Conservation (phyloP, 92 coral and sea anemone genomes). For the Zoanthus solanderi region DNA sequence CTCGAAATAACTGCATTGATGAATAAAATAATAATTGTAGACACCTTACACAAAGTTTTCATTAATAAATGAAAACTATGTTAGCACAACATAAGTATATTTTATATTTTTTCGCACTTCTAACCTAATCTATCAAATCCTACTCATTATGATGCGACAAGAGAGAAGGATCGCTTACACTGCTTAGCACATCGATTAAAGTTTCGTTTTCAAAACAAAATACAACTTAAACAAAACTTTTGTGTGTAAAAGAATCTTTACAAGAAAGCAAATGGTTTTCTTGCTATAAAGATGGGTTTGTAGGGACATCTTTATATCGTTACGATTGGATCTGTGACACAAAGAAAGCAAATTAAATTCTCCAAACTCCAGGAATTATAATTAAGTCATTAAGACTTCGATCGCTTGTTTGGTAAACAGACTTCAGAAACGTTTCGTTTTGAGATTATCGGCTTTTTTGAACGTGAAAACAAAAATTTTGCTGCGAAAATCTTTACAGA, state of each 20-base stretch:
- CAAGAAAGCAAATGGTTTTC: not conserved
- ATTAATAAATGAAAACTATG: slow-evolving; percentile 12
- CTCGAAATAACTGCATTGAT: not conserved
- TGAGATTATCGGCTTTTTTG: slow-evolving; percentile 21
- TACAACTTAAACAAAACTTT: not conserved
- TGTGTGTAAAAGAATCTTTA: not conserved
- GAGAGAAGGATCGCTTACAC: not conserved
- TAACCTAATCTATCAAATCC: not conserved
- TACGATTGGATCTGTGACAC: slow-evolving; percentile 42
- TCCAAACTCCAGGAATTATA: slow-evolving; percentile 44
- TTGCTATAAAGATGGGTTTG: not conserved
- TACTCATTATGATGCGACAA: not conserved
- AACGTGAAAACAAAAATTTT: not conserved
- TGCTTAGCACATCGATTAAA: not conserved
- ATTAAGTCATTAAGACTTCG: slow-evolving; percentile 50
- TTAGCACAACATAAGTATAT: not conserved
- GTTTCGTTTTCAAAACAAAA: not conserved
- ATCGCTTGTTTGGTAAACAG: slow-evolving; percentile 51
- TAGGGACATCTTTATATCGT: slow-evolving; percentile 2
- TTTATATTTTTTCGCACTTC: not conserved
- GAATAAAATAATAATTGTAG: not conserved
- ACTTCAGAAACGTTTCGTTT: slow-evolving; percentile 26
- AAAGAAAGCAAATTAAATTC: slow-evolving; percentile 49
- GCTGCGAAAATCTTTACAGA: not conserved
- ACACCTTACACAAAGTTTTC: not conserved